These are phyloP conservation scores for Ictidomys tridecemlineatus DNA, from an alignment of 2,113 vertebrate species.

Conservation along the genomic window DNA sequence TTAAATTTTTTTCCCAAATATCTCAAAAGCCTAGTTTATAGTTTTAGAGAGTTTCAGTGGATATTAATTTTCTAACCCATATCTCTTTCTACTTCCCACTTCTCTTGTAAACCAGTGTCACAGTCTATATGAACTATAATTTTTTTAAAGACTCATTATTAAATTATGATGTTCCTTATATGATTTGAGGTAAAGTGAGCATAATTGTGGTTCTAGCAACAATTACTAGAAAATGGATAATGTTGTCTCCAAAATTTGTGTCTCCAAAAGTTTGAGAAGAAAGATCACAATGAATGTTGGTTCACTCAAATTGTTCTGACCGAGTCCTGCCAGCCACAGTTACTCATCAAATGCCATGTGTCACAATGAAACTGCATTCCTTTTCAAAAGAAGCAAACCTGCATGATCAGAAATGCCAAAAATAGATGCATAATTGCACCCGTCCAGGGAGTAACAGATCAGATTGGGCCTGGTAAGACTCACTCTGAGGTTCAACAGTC, in stretches of 20 bases:
- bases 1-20: neutral
- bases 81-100: neutral
- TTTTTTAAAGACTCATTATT: conserved; percentile 11
- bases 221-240: neutral
- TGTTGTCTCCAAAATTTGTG: neutral
- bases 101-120: neutral
- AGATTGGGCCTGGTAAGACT: neutral
- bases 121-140: neutral
- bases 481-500: neutral
- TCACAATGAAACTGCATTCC: conserved; percentile 22
- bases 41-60: neutral
- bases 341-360: neutral
- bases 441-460: neutral
- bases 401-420: neutral
- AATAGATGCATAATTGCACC: neutral
- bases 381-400: neutral
- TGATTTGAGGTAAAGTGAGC: neutral
- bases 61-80: neutral
- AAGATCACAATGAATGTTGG: neutral
- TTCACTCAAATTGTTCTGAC: conserved; percentile 42
- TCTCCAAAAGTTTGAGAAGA: conserved; percentile 1
- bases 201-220: neutral
- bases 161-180: neutral
- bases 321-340: neutral
- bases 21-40: neutral